These are phyloP conservation scores for Tyto alba DNA, from an alignment of 2,113 vertebrate species.

Conservation along the genomic window DNA sequence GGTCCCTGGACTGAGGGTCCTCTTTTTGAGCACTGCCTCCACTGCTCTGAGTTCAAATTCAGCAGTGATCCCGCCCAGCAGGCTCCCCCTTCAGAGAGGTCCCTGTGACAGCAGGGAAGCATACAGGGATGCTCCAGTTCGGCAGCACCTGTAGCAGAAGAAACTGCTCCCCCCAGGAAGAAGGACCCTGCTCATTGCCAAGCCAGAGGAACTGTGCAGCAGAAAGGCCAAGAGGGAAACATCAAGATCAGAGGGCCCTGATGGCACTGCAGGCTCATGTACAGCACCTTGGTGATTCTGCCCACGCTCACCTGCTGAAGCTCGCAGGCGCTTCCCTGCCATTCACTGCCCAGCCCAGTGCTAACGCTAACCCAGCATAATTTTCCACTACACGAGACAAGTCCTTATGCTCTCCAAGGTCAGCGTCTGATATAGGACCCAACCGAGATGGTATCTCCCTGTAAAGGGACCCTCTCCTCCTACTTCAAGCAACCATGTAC, in stretches of 20 bases:
- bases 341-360: neutral
- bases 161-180: neutral
- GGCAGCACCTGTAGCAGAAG: neutral
- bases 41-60: neutral
- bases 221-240: neutral
- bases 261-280: neutral
- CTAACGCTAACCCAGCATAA: neutral
- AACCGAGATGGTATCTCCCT: neutral
- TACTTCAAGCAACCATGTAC: neutral
- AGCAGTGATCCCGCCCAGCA: neutral
- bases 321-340: neutral
- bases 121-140: neutral
- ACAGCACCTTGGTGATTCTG: no score
- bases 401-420: neutral
- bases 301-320: rapidly evolving
- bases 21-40: neutral
- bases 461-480: neutral
- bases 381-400: rapidly evolving
- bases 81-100: neutral
- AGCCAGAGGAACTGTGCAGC: neutral
- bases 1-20: neutral
- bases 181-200: neutral
- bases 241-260: neutral
- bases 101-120: neutral
- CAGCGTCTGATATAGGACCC: neutral